A percentile compares a stretch with the other conserved stretches of the same genome.
Evolutionary conservation across 2,113 vertebrate genomes (phyloP).

Genomic region (Rhagologus leucostigma): DNA sequence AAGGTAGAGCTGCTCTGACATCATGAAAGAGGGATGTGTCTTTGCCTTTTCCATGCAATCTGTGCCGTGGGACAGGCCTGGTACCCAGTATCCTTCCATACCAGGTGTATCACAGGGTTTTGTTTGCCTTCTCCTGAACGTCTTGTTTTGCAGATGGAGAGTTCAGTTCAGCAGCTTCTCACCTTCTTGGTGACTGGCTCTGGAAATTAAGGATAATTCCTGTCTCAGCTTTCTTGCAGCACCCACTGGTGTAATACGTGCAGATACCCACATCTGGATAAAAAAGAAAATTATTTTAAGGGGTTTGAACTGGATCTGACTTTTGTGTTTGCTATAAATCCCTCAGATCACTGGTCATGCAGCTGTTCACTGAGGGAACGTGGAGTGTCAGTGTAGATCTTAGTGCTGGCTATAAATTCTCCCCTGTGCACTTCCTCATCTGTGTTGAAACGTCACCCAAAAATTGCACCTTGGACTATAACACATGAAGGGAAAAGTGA

Average conservation of each 20-base stretch:
- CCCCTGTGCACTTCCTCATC: neutral
- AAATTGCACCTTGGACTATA: neutral
- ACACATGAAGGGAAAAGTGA: fast-evolving
- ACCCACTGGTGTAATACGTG: fast-evolving
- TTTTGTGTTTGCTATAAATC: neutral
- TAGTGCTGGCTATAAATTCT: neutral
- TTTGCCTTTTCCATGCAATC: fast-evolving
- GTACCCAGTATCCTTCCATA: neutral
- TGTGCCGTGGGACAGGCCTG: neutral
- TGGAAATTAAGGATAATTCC: neutral
- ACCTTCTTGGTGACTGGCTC: neutral
- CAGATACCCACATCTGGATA: neutral
- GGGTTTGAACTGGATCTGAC: neutral
- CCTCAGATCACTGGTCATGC: fast-evolving
- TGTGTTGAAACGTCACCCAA: neutral
- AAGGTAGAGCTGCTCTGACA: neutral
- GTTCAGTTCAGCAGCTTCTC: neutral
- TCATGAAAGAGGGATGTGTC: too few relatives aligned
- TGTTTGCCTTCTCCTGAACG: neutral
- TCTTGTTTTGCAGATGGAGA: neutral
- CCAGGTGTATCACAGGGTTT: fast-evolving
- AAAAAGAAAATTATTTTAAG: neutral
- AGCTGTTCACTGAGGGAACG: neutral
- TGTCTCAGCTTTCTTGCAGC: neutral
- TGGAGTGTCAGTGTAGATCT: neutral